Base-by-base conservation (phyloP, 2,113 vertebrate species). In the Herpetotheres cachinnans region DNA sequence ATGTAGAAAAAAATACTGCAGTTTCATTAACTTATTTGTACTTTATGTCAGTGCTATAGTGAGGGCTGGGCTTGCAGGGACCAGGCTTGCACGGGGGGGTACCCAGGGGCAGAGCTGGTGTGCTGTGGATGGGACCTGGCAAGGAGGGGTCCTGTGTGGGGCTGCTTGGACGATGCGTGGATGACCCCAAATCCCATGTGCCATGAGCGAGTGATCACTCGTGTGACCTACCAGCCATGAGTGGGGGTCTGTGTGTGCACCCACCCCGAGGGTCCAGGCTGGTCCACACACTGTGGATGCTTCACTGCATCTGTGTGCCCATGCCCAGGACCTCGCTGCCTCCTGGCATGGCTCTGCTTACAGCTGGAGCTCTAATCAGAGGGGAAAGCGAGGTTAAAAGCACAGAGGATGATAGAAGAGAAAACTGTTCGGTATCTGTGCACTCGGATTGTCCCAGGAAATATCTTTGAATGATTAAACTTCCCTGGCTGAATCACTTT, bases 21-120 rank as follows among this genome's bases (percentile, higher is more conserved):
- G 84, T 98, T 98, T 98, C 97, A 98, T 98, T 98, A 97, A 98
- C 96, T 97, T 97, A 90, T 96, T 98, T 98, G 95, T 97, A 90
- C 93, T 98, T 98, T 96, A 97, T 92, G 95, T 96, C 54, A 56
- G 74, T 72, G 73, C 44, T 67, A 42, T n/a, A 34, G 55, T 0
- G 0, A 86, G 55, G 50, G n/a, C 67, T 86, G 79, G n/a, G 52
- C 52, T 83, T 15, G 8, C 13, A 27, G 69, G 59, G 63, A 59
- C 58, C 22, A 10, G 15, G 19, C 46, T 59, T 80, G 36, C 1
- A 63, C 26, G 13, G 36, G 11, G 20, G 34, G 44, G 73, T n/a
- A 24, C 8, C 38, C 34, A 21, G 36, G 14, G 92, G 34, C 50
- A 46, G 76, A 69, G 47, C 8, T 11, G 17, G 15, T 6, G 26